Evolutionary conservation across 2,797 vertebrate species (phyloP).

Genomic region (Chloroceryle amazona): DNA sequence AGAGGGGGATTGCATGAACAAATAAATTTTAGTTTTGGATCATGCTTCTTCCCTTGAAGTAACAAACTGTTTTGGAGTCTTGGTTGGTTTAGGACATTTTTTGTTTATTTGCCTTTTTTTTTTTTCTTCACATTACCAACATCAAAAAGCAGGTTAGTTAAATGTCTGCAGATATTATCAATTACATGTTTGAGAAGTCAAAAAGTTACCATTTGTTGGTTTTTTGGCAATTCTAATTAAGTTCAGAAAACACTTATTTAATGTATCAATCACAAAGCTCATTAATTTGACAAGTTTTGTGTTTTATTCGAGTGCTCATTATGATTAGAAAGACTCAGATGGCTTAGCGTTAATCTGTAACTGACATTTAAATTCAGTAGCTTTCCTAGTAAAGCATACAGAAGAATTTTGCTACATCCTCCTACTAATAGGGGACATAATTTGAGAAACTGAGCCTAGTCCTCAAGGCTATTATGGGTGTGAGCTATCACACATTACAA

Average conservation of each 20-base stretch:
- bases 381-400: background rate
- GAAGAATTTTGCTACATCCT: background rate
- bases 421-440: background rate
- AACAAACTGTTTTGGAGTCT: background rate
- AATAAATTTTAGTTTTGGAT: too few species aligned
- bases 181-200: background rate
- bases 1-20: background rate
- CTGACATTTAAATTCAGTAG: background rate
- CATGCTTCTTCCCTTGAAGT: too few species aligned
- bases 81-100: background rate
- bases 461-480: background rate
- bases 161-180: background rate
- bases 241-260: background rate
- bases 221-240: background rate
- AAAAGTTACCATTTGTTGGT: background rate
- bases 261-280: background rate
- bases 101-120: background rate
- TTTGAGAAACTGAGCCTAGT: background rate
- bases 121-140: background rate
- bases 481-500: background rate
- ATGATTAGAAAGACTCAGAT: background rate
- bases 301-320: background rate
- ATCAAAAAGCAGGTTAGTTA: background rate
- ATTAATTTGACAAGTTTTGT: background rate
- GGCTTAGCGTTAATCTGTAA: background rate